A percentile compares a stretch with the other conserved stretches of the same genome.
Conservation (phyloP, 2,888 invertebrate species). For the Therioaphis trifolii region DNA sequence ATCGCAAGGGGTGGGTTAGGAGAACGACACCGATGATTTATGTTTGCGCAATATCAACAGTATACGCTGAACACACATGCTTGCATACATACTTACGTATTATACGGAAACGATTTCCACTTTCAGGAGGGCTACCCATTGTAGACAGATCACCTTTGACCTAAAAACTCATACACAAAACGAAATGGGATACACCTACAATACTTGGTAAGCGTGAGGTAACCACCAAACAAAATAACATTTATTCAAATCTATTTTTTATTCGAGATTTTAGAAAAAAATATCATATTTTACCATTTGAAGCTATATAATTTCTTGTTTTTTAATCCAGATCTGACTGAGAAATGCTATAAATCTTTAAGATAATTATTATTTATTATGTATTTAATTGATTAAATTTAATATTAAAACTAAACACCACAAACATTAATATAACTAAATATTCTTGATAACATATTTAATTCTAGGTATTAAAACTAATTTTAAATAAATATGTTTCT, state of each 20-base stretch:
- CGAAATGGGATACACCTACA: neutral
- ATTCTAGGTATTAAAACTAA: too few relatives aligned
- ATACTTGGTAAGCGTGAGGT: neutral
- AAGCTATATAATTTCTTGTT: too few relatives aligned
- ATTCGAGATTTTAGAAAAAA: too few relatives aligned
- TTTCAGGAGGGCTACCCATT: constrained; percentile 22
- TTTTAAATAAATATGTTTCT: too few relatives aligned
- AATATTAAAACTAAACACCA: too few relatives aligned
- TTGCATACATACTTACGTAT: constrained; percentile 1
- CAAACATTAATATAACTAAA: too few relatives aligned
- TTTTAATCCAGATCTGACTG: too few relatives aligned
- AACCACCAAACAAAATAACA: neutral
- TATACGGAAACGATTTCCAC: constrained; percentile 18
- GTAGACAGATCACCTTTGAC: neutral
- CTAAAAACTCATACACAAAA: neutral
- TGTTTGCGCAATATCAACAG: constrained; percentile 47
- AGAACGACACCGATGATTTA: constrained; percentile 43
- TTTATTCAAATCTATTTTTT: neutral
- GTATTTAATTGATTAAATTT: too few relatives aligned
- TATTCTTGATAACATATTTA: too few relatives aligned
- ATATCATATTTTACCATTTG: neutral
- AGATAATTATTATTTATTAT: too few relatives aligned
- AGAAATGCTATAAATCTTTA: too few relatives aligned
- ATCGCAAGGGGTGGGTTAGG: constrained; percentile 1
- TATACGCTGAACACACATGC: neutral